Percentiles rank a stretch among this genome's conserved stretches.
These are phyloP conservation scores for Diabrotica undecimpunctata DNA, from an alignment of 1,140 invertebrate genomes.

Conservation along the genomic window DNA sequence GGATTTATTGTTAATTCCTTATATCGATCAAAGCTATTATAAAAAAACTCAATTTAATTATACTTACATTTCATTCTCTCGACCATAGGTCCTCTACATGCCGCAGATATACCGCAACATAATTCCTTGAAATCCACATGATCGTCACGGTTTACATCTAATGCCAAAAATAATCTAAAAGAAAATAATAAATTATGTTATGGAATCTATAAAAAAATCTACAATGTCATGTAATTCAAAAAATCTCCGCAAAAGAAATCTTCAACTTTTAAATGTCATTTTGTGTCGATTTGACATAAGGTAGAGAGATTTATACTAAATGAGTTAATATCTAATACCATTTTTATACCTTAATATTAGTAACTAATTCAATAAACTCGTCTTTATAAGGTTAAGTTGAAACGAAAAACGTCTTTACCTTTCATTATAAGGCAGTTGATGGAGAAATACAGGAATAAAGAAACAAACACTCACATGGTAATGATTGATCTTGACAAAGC, in stretches of 20 bases:
- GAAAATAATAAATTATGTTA: slow-evolving; percentile 27
- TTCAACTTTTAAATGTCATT: too few species aligned
- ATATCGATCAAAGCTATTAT: not conserved
- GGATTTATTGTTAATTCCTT: not conserved
- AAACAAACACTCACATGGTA: too few species aligned
- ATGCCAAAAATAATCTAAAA: slow-evolving; percentile 72
- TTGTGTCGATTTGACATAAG: too few species aligned
- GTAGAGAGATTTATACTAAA: too few species aligned
- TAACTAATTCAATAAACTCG: too few species aligned
- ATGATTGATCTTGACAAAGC: too few species aligned
- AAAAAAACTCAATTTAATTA: slow-evolving; percentile 14
- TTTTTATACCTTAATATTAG: too few species aligned
- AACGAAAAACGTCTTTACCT: too few species aligned
- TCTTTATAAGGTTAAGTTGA: too few species aligned
- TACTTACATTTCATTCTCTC: slow-evolving; percentile 82
- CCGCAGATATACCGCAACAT: slow-evolving; percentile 85
- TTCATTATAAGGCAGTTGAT: too few species aligned
- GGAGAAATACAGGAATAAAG: too few species aligned
- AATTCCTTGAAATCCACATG: slow-evolving; percentile 91
- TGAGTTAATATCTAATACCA: too few species aligned
- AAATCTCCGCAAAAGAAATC: not conserved
- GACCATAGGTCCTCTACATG: slow-evolving; percentile 78
- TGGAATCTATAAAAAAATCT: not conserved
- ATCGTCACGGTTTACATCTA: slow-evolving; percentile 86
- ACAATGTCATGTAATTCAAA: not conserved